These are phyloP conservation scores for Poecile atricapillus DNA, from an alignment of 2,113 vertebrate genomes.

Conservation along the genomic window DNA sequence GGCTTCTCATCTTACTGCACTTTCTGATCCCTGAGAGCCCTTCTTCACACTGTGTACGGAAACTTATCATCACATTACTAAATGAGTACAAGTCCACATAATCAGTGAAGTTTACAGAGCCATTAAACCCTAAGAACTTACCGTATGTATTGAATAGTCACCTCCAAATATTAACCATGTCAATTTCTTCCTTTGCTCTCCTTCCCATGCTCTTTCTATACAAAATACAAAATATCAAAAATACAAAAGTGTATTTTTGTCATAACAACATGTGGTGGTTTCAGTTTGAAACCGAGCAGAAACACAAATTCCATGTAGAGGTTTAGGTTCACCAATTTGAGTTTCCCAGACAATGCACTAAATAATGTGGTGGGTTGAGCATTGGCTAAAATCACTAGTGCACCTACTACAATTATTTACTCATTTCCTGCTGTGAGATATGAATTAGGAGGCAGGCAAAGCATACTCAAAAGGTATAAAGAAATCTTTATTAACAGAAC, in stretches of 20 bases:
- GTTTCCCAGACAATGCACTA: too few relatives aligned
- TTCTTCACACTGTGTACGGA: neutral
- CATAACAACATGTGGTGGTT: neutral
- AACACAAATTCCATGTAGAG: too few relatives aligned
- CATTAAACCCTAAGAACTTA: neutral
- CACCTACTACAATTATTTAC: too few relatives aligned
- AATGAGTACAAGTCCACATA: neutral
- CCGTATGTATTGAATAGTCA: neutral
- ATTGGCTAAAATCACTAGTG: too few relatives aligned
- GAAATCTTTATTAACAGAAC: too few relatives aligned
- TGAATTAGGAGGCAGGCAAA: too few relatives aligned
- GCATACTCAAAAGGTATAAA: too few relatives aligned
- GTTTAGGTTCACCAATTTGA: too few relatives aligned
- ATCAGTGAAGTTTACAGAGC: neutral
- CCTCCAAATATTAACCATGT: neutral
- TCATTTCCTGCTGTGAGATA: too few relatives aligned
- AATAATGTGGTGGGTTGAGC: too few relatives aligned
- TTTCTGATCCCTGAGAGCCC: neutral
- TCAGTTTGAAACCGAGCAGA: too few relatives aligned
- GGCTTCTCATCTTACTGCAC: slow-evolving; percentile 4
- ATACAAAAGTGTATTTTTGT: neutral
- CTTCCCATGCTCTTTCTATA: neutral
- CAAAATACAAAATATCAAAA: too few relatives aligned
- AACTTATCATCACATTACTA: neutral
- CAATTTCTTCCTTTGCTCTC: neutral